A percentile compares a stretch with the other conserved stretches of the same genome.
Evolutionary conservation across 1,140 invertebrate species (phyloP).

Genomic region (Euwallacea fornicatus): DNA sequence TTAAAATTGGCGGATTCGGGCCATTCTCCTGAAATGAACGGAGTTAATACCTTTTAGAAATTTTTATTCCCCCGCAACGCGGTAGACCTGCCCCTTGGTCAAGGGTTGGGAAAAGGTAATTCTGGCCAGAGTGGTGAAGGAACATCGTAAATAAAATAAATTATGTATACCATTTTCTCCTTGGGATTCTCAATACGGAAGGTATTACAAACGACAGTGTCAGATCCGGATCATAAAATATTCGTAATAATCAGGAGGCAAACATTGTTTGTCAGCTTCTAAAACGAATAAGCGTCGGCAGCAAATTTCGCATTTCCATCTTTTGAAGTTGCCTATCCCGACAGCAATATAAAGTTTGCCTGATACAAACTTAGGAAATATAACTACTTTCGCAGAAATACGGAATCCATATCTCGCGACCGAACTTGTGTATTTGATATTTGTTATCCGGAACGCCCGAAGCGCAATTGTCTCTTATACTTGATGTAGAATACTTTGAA

Average conservation of each 20-base stretch:
- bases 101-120: too few relatives aligned
- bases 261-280: slow-evolving; percentile 39
- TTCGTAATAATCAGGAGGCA: slow-evolving; percentile 11
- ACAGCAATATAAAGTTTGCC: slow-evolving; percentile 49
- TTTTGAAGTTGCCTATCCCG: slow-evolving; percentile 45
- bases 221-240: neutral
- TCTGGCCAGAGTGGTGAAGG: too few relatives aligned
- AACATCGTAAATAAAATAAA: too few relatives aligned
- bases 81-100: too few relatives aligned
- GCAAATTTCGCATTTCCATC: slow-evolving; percentile 39
- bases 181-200: too few relatives aligned
- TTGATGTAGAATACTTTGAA: slow-evolving; percentile 36
- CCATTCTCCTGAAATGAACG: too few relatives aligned
- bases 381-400: slow-evolving; percentile 44
- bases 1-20: too few relatives aligned
- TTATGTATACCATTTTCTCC: too few relatives aligned
- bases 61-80: too few relatives aligned
- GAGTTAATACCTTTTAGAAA: too few relatives aligned
- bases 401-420: slow-evolving; percentile 47
- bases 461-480: slow-evolving; percentile 40
- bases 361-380: slow-evolving; percentile 48
- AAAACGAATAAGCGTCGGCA: slow-evolving; percentile 28
- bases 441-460: slow-evolving; percentile 43
- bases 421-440: slow-evolving; percentile 49
- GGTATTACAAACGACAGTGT: too few relatives aligned